phyloP scores from a whole-genome alignment of 2,113 vertebrate species.

The Regulus satrapa region DNA sequence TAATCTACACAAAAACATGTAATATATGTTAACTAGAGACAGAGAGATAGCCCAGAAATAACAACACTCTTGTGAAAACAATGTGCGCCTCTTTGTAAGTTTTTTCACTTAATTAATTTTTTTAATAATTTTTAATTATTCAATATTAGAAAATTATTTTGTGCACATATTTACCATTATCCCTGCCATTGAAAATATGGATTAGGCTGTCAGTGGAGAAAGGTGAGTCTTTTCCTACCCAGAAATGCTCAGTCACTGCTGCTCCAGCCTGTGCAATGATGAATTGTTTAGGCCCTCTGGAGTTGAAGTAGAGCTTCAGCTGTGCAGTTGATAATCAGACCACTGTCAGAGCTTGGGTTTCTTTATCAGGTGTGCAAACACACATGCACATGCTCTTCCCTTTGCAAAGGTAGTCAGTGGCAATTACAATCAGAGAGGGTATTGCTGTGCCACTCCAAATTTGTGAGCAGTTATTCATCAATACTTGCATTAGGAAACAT shows the following conservation, averaged over 20 bases:
- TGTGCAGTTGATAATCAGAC: background rate
- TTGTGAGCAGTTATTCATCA: background rate
- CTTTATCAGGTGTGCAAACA: background rate
- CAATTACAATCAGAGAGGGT: slow-evolving; percentile 31
- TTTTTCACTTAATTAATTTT: background rate
- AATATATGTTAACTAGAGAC: background rate
- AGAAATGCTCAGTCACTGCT: background rate
- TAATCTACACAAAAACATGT: background rate
- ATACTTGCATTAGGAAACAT: background rate
- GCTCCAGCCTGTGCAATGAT: background rate
- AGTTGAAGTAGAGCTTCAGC: background rate
- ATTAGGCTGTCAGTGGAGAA: background rate
- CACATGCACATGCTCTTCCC: background rate
- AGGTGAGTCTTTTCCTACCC: rapidly evolving
- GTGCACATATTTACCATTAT: background rate
- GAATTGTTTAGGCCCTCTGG: background rate
- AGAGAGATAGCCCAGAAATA: background rate
- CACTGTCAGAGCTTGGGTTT: background rate
- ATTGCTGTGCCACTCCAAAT: background rate
- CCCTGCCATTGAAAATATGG: background rate
- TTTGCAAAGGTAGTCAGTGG: background rate
- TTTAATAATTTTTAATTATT: background rate
- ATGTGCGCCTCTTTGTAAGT: background rate
- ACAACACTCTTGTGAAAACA: background rate
- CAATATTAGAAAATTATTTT: background rate